These are phyloP conservation scores for Laticauda laticaudata DNA, from an alignment of 2,113 vertebrate species.

Conservation along the genomic window DNA sequence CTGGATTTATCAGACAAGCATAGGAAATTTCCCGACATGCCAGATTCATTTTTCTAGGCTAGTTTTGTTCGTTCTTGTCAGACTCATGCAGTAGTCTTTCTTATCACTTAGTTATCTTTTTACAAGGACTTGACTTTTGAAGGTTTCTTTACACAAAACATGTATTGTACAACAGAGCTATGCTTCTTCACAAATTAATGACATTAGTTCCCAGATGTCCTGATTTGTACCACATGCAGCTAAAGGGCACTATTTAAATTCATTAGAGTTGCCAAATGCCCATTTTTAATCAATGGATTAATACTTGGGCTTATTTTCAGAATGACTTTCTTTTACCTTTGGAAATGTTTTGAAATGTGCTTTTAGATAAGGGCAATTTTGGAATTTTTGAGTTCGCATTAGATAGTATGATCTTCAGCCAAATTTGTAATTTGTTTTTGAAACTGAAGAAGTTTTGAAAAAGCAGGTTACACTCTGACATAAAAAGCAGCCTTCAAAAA, in stretches of 20 bases:
- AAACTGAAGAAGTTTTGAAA: not conserved
- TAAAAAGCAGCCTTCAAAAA: not conserved
- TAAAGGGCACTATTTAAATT: not conserved
- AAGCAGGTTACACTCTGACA: not conserved
- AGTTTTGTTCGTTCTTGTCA: not conserved
- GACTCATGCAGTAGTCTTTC: not conserved
- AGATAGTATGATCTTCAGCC: not conserved
- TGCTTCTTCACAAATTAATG: not conserved
- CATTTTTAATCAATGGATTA: not conserved
- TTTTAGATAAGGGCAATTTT: not conserved
- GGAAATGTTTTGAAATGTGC: not conserved
- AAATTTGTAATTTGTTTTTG: not conserved
- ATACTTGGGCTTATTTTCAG: not conserved
- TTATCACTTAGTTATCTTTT: not conserved
- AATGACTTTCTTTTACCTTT: not conserved
- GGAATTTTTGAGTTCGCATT: not conserved
- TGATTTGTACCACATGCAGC: not conserved
- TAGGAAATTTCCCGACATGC: not conserved
- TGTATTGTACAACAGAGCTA: not conserved
- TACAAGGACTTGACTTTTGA: not conserved
- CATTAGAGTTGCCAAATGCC: not conserved
- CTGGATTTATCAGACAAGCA: not conserved
- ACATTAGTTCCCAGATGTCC: not conserved
- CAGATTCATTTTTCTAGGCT: not conserved
- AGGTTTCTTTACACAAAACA: not conserved